These are phyloP conservation scores for Nibea coibor DNA, from an alignment of 2,113 vertebrate species.

Conservation along the genomic window DNA sequence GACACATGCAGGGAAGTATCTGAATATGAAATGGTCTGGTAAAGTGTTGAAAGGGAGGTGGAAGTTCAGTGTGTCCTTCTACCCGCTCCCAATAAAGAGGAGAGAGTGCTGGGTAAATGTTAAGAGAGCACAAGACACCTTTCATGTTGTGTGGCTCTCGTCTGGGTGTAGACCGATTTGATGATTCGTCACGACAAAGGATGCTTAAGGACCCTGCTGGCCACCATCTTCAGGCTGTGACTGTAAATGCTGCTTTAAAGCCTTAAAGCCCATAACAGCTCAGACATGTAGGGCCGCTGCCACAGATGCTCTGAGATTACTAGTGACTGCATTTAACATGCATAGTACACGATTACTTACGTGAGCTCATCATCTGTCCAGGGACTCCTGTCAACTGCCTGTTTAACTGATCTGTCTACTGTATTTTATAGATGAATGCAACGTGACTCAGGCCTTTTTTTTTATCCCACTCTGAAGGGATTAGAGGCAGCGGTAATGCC, in stretches of 20 bases:
- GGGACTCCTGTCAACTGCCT: constrained; percentile 3
- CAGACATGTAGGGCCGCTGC: constrained; percentile 22
- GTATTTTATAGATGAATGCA: constrained; percentile 44
- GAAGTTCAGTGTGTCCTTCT: background rate
- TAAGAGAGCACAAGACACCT: background rate
- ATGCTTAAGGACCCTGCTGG: constrained; percentile 22
- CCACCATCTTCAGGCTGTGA: constrained; percentile 32
- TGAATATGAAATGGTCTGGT: constrained; percentile 29
- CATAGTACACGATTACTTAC: constrained; percentile 18
- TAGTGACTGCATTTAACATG: constrained; percentile 32
- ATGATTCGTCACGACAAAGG: constrained; percentile 23
- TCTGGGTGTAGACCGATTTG: constrained; percentile 15
- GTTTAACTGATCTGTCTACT: constrained; percentile 28
- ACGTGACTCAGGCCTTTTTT: constrained; percentile 34
- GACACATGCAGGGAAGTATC: constrained; percentile 29
- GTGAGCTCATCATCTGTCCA: constrained; percentile 31
- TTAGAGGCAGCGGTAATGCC: constrained; percentile 61
- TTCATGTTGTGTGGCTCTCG: constrained; percentile 10
- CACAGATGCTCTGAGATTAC: constrained; percentile 47
- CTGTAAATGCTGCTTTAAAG: constrained; percentile 40
- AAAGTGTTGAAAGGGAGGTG: constrained; percentile 11
- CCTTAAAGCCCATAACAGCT: constrained; percentile 32
- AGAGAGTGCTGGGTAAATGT: background rate
- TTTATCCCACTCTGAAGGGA: constrained; percentile 57
- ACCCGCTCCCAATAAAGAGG: background rate